Conservation (phyloP, 1,140 invertebrate species). For the Ceratosolen solmsi region DNA sequence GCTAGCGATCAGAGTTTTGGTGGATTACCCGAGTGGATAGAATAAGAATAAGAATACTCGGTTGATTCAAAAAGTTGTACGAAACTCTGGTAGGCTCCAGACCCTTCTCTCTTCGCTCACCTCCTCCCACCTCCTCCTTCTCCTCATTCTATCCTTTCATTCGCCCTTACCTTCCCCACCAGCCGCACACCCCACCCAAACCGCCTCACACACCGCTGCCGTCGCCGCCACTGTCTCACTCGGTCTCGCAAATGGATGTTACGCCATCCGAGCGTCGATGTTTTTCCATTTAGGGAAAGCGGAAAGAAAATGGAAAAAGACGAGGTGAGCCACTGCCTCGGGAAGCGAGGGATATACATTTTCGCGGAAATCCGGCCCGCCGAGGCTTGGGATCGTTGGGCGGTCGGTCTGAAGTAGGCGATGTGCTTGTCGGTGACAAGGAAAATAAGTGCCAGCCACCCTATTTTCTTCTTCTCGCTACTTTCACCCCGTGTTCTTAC, state of each 20-base stretch:
- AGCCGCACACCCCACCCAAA: neutral
- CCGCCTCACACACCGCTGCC: too few species aligned
- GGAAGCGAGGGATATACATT: neutral
- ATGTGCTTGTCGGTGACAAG: slow-evolving; percentile 26
- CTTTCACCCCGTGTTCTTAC: neutral
- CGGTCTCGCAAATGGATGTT: slow-evolving; percentile 49
- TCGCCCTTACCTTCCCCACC: too few species aligned
- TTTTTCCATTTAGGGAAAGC: slow-evolving; percentile 61
- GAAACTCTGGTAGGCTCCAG: slow-evolving; percentile 53
- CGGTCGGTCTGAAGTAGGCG: neutral
- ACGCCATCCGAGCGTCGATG: slow-evolving; percentile 52
- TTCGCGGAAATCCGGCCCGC: neutral
- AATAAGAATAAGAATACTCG: slow-evolving; percentile 42
- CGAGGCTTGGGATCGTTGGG: neutral
- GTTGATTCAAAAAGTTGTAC: slow-evolving; percentile 63
- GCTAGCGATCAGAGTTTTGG: slow-evolving; percentile 53
- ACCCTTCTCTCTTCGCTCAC: neutral
- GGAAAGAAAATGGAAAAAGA: slow-evolving; percentile 48
- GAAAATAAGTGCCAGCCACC: slow-evolving; percentile 16
- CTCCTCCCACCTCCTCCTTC: too few species aligned
- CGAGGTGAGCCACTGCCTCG: neutral
- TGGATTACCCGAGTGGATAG: slow-evolving; percentile 51
- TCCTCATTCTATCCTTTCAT: too few species aligned
- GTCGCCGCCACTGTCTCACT: neutral
- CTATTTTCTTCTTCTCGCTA: neutral